Percentiles rank a stretch among this genome's conserved stretches.
These are phyloP conservation scores for Noctua fimbriata DNA, from an alignment of 2,888 invertebrate genomes.

Conservation along the genomic window DNA sequence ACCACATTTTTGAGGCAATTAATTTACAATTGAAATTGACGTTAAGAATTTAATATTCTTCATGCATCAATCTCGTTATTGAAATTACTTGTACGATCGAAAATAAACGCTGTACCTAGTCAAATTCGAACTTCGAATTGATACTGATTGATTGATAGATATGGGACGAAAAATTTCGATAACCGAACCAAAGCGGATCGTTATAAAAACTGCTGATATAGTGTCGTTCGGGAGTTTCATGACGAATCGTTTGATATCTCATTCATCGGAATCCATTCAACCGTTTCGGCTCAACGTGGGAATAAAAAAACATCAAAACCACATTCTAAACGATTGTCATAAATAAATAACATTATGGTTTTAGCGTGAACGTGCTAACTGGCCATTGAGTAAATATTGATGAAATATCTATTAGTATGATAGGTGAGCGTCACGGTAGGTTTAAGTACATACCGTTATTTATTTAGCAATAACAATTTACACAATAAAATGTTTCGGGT, in stretches of 20 bases:
- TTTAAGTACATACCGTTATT: slow-evolving; percentile 59
- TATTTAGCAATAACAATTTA: slow-evolving; percentile 49
- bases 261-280: slow-evolving; percentile 63
- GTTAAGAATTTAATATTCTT: slow-evolving; percentile 38
- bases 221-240: slow-evolving; percentile 50
- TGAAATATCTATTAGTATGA: slow-evolving; percentile 43
- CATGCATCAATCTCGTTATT: slow-evolving; percentile 46
- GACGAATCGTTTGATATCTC: slow-evolving; percentile 65
- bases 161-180: slow-evolving; percentile 34
- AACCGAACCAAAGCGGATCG: slow-evolving; percentile 48
- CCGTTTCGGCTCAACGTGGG: slow-evolving; percentile 59
- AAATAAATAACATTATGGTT: slow-evolving; percentile 50
- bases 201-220: slow-evolving; percentile 38
- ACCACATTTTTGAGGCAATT: slow-evolving; percentile 51
- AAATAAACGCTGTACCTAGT: slow-evolving; percentile 22
- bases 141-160: slow-evolving; percentile 40
- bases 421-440: slow-evolving; percentile 48
- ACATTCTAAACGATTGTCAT: slow-evolving; percentile 40
- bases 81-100: slow-evolving; percentile 22
- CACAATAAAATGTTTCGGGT: slow-evolving; percentile 49
- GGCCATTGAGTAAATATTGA: slow-evolving; percentile 53
- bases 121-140: slow-evolving; percentile 11
- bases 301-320: slow-evolving; percentile 47
- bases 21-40: slow-evolving; percentile 44
- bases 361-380: slow-evolving; percentile 63